Evolutionary conservation across 2,888 invertebrate genomes (phyloP), one percentile per base, ranked within the genome.

Genomic region (Dolichopus griseipennis): DNA sequence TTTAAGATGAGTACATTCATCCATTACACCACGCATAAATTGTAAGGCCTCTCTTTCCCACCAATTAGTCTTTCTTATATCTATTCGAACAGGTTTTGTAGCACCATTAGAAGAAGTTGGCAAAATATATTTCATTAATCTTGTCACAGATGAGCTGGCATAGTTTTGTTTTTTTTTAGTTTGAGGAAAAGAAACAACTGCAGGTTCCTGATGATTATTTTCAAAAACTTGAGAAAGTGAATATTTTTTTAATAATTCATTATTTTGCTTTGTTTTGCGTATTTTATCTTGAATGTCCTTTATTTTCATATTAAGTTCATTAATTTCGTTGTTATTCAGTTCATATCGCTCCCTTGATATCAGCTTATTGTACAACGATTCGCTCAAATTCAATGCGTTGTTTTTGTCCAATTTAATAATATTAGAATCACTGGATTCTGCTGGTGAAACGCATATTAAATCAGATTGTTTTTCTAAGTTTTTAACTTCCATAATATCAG

Each of bases 11-110:
- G 98, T 99, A 79, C 96, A 98, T 80, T 98, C 97, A 78, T 99
- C 98, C 98, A 99, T 98, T 73, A 98, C 89, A 0, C 97, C 96
- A 66, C 93, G 84, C 97, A 98, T 97, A 78, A 98, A 97, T 82
- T 93, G 91, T 68, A 93, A 75, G 0, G 93, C 92, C 80, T 94
- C 92, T 74, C 87, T 86, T 78, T 90, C 89, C 72, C 89, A 85
- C 86, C 87, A 88, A 73, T 90, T 89, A 68, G 86, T 86, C 77
- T 86, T 85, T 67, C 81, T 83, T 75, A 85, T 85, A 74, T 86
- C 84, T 78, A 85, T 85, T 72, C 76, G 78, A 12, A 74, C 76
- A 61, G 68, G 73, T 8, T n/a, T 63, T 65, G 43, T 22, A 61
- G 71, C 27, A 6, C 64, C 72, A 12, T 73, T 69, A 6, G 71